Evolutionary conservation across 2,888 invertebrate genomes (phyloP), one percentile per base, ranked within the genome.

Genomic region (Oligia strigilis): DNA sequence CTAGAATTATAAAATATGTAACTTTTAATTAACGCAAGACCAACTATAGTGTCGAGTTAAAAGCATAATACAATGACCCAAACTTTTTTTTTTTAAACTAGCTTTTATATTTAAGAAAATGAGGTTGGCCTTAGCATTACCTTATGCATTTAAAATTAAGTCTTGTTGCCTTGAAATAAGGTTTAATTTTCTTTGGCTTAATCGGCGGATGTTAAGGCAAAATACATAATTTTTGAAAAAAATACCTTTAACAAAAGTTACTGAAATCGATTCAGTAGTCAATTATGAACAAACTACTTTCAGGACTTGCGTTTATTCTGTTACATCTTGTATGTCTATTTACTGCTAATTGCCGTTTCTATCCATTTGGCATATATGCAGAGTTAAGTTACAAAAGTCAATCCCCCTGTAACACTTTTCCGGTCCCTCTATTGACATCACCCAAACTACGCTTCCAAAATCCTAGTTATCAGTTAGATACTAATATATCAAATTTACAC

Each of bases 401-500:
- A 58, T 74, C 2, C 36, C 13, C 11, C 6, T 49, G 23, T 36
- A 49, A 23, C 11, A 40, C 14, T 49, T 6, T 58, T 9, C 2
- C 8, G 23, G 9, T 49, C n/a, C 6, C 23, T 19, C n/a, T 69
- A 36, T n/a, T 52, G 1, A 9, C 9, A 52, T 36, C n/a, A n/a
- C n/a, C 43, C 14, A 40, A 40, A 65, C 2, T 19, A 65, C 11
- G 14, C 9, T 2, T 67, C 19, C 52, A 43, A 67, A 70, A 69
- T 23, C 11, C 2, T 40, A 55, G 1, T 52, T 23, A 58, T 23
- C 17, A 58, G 36, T 64, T 8, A 46, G 13, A 6, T 13, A 72
- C 49, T 52, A 36, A 77, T 72, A 77, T 43, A 69, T 77, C 67
- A 89, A 84, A 81, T 69, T 81, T 66, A 73, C 78, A 81, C 76